phyloP scores from a whole-genome alignment of 2,797 vertebrate genomes.

The Pteropus rufus region DNA sequence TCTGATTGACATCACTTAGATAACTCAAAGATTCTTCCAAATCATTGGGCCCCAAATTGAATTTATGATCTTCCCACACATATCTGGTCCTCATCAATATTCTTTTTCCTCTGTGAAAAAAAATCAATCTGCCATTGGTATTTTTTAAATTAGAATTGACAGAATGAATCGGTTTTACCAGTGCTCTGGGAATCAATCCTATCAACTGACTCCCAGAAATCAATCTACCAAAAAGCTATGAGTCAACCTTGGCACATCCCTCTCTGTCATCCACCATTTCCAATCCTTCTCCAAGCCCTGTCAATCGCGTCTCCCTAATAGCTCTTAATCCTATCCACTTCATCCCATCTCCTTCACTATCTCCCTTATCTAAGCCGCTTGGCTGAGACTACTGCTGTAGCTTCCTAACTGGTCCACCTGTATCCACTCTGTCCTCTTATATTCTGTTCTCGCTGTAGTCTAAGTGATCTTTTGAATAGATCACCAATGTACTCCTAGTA shows the following conservation, averaged over 20 bases:
- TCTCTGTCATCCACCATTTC: not conserved
- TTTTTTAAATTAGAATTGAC: not conserved
- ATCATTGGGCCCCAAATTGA: not conserved
- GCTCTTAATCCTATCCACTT: not conserved
- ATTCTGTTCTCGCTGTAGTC: not conserved
- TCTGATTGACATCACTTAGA: not conserved
- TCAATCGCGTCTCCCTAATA: not conserved
- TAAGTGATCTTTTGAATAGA: not conserved
- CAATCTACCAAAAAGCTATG: not conserved
- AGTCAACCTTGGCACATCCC: not conserved
- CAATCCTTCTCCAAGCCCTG: not conserved
- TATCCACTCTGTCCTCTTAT: not conserved
- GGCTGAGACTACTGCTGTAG: not conserved
- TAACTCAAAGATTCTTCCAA: not conserved
- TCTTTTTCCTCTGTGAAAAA: not conserved
- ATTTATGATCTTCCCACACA: not conserved
- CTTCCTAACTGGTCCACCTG: not conserved
- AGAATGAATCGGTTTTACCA: not conserved
- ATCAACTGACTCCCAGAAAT: not conserved
- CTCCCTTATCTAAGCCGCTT: not conserved
- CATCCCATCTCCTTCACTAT: not conserved
- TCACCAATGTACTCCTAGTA: not conserved
- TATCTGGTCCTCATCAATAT: not conserved
- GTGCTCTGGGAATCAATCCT: not conserved
- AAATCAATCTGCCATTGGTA: not conserved